Evolutionary conservation across 2,888 invertebrate genomes (phyloP).

Genomic region (Pachycephus smyrnensis): DNA sequence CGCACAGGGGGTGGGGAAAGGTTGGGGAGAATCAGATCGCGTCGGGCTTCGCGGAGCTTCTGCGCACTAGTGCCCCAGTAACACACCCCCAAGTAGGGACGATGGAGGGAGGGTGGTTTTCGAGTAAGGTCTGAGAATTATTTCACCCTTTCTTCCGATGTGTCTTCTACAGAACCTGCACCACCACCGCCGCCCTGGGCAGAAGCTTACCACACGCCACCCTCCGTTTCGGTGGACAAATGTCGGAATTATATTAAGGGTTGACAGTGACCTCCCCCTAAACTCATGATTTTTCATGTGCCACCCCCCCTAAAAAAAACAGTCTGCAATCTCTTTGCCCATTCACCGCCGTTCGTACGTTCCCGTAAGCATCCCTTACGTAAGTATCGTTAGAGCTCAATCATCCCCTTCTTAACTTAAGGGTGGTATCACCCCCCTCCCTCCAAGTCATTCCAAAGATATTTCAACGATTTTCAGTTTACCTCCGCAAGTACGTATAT

Average conservation of each 20-base stretch:
- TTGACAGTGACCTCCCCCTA: background rate
- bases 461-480: constrained; percentile 35
- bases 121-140: constrained; percentile 37
- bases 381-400: background rate
- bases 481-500: background rate
- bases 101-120: constrained; percentile 34
- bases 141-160: background rate
- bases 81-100: constrained; percentile 53
- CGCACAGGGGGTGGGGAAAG: constrained; percentile 7
- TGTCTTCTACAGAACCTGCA: background rate
- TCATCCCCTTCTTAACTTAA: background rate
- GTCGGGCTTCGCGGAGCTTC: constrained; percentile 51
- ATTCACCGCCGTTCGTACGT: background rate
- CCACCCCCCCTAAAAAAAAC: background rate
- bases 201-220: background rate
- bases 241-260: background rate
- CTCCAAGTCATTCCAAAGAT: constrained; percentile 19
- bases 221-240: background rate
- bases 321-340: background rate
- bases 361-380: background rate
- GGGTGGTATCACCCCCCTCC: background rate
- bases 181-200: background rate
- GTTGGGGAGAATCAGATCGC: constrained; percentile 40
- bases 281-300: background rate
- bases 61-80: constrained; percentile 64